These are phyloP conservation scores for Lasioglossum oenotherae DNA, from an alignment of 2,888 invertebrate genomes.

Conservation along the genomic window DNA sequence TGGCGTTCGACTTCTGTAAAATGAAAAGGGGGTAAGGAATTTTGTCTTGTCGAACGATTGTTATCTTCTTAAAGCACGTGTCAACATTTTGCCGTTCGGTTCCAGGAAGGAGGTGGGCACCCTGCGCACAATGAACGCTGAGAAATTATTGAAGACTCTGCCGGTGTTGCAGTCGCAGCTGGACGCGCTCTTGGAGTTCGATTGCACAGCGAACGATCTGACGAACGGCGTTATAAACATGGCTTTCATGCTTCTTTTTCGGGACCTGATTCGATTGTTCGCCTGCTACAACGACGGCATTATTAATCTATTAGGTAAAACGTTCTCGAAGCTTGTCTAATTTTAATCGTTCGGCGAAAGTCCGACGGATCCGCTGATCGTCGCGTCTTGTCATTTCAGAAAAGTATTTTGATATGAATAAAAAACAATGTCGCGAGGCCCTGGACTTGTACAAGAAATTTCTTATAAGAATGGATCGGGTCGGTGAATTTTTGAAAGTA, in stretches of 20 bases:
- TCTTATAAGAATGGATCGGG: constrained; percentile 98
- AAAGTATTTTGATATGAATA: constrained; percentile 99
- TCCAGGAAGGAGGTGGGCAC: constrained; percentile 98
- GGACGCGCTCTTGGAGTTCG: constrained; percentile 98
- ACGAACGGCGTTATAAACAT: constrained; percentile 99
- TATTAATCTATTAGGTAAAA: constrained; percentile 95
- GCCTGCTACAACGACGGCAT: constrained; percentile 99
- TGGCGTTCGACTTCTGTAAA: constrained; percentile 99
- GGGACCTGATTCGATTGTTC: constrained; percentile 99
- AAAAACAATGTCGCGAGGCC: constrained; percentile 99
- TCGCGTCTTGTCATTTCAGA: constrained; percentile 85
- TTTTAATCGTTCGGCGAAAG: constrained; percentile 87
- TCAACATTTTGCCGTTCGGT: constrained; percentile 23
- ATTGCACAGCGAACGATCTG: constrained; percentile 98
- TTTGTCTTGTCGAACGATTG: not conserved
- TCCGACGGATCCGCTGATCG: constrained; percentile 79
- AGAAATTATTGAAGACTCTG: constrained; percentile 97
- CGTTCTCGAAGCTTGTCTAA: not conserved
- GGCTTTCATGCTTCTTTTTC: constrained; percentile 99
- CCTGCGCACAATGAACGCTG: constrained; percentile 98
- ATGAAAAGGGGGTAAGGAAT: constrained; percentile 96
- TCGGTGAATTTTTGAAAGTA: constrained; percentile 98
- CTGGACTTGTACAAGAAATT: constrained; percentile 99
- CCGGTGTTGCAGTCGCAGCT: constrained; percentile 98
- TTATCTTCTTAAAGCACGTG: not conserved